These are phyloP conservation scores for Astropecten irregularis DNA, from an alignment of 53 echinoderm and acorn worm genomes.

Conservation along the genomic window DNA sequence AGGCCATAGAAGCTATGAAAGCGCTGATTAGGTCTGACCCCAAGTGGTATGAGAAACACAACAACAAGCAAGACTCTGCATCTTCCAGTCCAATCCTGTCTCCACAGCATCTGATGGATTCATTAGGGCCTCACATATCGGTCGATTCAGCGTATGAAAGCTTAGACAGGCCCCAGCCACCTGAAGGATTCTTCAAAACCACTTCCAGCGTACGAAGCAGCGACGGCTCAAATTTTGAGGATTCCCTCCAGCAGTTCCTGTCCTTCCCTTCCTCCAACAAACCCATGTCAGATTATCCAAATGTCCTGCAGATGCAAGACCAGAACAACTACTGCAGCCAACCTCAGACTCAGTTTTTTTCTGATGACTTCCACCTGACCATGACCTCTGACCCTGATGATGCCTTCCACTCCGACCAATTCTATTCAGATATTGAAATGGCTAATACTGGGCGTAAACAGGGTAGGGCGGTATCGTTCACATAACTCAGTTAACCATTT, in stretches of 20 bases:
- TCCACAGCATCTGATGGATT: background rate
- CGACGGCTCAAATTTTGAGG: background rate
- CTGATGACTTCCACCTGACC: background rate
- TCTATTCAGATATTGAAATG: slow-evolving; percentile 13
- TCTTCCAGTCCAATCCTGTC: background rate
- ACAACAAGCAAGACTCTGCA: background rate
- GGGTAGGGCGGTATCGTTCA: background rate
- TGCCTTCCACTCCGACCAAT: background rate
- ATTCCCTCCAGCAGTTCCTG: background rate
- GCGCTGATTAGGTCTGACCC: slow-evolving; percentile 4
- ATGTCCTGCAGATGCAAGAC: background rate
- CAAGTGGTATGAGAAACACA: slow-evolving; percentile 30
- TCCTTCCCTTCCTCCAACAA: background rate
- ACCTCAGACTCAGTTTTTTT: background rate
- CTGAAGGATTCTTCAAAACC: background rate
- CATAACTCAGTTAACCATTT: background rate
- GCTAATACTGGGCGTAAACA: background rate
- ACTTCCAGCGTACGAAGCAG: background rate
- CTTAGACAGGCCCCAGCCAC: background rate
- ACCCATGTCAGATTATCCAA: background rate
- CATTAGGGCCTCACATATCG: background rate
- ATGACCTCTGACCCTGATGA: background rate
- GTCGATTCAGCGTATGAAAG: slow-evolving; percentile 34
- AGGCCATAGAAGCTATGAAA: slow-evolving; percentile 48
- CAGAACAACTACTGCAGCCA: background rate